A percentile compares a stretch with the other conserved stretches of the same genome.
These are phyloP conservation scores for Limenitis camilla DNA, from an alignment of 2,888 invertebrate species.

Conservation along the genomic window DNA sequence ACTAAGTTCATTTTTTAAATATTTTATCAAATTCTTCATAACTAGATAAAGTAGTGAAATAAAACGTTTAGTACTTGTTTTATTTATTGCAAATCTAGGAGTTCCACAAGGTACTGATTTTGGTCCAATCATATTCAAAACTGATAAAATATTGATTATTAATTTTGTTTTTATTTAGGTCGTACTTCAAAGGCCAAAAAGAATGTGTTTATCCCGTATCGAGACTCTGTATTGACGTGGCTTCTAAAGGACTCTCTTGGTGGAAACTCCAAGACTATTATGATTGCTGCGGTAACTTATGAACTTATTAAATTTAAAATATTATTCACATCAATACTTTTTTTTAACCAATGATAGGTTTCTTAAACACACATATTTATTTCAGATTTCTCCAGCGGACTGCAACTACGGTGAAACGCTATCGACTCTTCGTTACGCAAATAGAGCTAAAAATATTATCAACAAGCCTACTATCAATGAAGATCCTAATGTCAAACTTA, in stretches of 20 bases:
- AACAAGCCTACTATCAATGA: slow-evolving; percentile 94
- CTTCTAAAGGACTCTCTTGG: slow-evolving; percentile 90
- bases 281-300: slow-evolving; percentile 87
- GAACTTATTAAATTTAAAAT: neutral
- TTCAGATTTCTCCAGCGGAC: slow-evolving; percentile 82
- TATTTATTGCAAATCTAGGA: slow-evolving; percentile 4
- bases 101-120: slow-evolving; percentile 9
- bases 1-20: no score
- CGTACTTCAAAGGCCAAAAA: slow-evolving; percentile 61
- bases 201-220: slow-evolving; percentile 85
- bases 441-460: slow-evolving; percentile 92
- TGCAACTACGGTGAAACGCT: slow-evolving; percentile 91
- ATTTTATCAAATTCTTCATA: neutral
- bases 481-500: slow-evolving; percentile 90
- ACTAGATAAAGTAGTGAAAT: neutral
- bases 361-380: slow-evolving; percentile 8
- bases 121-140: neutral
- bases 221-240: slow-evolving; percentile 92
- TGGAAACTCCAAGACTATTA: slow-evolving; percentile 92
- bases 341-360: neutral
- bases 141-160: neutral
- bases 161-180: no score
- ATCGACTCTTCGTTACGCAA: slow-evolving; percentile 89
- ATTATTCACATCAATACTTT: neutral
- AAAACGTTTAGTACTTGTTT: neutral